Percentiles rank a stretch among this genome's conserved stretches.
These are phyloP conservation scores for Listrodromus nycthemerus DNA, from an alignment of 2,888 invertebrate species.

Conservation along the genomic window DNA sequence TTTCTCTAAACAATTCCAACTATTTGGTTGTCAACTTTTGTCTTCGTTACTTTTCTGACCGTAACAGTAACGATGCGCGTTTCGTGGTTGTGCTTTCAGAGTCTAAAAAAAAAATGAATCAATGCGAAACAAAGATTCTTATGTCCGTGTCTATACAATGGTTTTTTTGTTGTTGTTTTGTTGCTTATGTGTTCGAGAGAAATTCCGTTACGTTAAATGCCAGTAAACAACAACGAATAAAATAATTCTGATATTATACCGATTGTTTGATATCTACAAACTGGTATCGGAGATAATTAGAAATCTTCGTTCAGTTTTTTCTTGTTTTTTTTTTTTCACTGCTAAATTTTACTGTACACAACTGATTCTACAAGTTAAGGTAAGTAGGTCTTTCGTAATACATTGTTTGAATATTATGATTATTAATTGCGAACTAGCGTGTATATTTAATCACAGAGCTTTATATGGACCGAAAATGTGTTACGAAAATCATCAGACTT, in stretches of 20 bases:
- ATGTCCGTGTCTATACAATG: conserved; percentile 39
- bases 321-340: conserved; percentile 38
- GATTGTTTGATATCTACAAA: conserved; percentile 65
- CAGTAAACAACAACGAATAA: conserved; percentile 60
- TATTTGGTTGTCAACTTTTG: conserved; percentile 23
- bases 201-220: conserved; percentile 51
- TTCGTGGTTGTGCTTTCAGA: conserved; percentile 21
- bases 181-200: conserved; percentile 38
- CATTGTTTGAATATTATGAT: conserved; percentile 62
- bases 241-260: conserved; percentile 62
- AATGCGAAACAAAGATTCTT: conserved; percentile 39
- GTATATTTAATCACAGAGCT: conserved; percentile 71
- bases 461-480: conserved; percentile 71
- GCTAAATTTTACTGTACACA: conserved; percentile 75
- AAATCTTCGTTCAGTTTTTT: conserved; percentile 63
- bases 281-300: conserved; percentile 57
- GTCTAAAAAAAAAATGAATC: conserved; percentile 21
- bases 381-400: conserved; percentile 62
- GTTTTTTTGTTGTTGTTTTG: conserved; percentile 2
- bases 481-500: conserved; percentile 56
- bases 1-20: conserved; percentile 53
- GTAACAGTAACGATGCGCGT: conserved; percentile 7
- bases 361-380: conserved; percentile 73
- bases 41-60: conserved; percentile 13
- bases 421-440: conserved; percentile 66